Percentiles rank a stretch among this genome's conserved stretches.
phyloP scores from a whole-genome alignment of 2,113 vertebrate species.

The Progne subis region DNA sequence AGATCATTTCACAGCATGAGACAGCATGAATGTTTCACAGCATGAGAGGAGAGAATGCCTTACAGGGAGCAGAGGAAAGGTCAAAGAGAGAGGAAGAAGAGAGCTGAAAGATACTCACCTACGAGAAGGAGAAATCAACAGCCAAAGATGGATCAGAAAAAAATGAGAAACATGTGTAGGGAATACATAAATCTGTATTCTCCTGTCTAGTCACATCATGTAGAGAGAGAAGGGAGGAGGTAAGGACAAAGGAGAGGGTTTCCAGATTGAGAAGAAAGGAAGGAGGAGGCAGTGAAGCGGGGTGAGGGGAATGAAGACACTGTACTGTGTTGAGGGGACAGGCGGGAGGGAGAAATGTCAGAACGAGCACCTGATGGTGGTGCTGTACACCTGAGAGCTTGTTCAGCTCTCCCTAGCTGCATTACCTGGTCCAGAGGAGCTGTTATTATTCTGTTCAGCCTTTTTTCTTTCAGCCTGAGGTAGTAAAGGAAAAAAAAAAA shows the following conservation, averaged over 20 bases:
- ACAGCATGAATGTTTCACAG: slow-evolving; percentile 27
- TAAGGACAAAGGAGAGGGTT: slow-evolving; percentile 19
- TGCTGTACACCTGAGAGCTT: slow-evolving; percentile 11
- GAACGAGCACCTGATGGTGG: neutral
- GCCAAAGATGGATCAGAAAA: neutral
- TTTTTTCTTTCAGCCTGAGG: neutral
- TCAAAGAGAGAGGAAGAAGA: slow-evolving; percentile 27
- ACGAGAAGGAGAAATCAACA: neutral
- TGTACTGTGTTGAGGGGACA: neutral
- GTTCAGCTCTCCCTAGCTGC: neutral
- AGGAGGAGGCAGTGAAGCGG: slow-evolving; percentile 6
- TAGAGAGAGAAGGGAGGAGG: neutral
- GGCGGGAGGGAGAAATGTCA: neutral
- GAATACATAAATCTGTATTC: slow-evolving; percentile 8
- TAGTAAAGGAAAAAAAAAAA: neutral
- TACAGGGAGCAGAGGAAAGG: slow-evolving; percentile 22
- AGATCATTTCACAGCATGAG: slow-evolving; percentile 37
- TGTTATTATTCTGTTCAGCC: neutral
- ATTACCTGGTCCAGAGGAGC: neutral
- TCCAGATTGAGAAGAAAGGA: neutral
- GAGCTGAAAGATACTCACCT: slow-evolving; percentile 40
- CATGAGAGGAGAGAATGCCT: neutral
- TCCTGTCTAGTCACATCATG: slow-evolving; percentile 16
- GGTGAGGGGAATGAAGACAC: neutral
- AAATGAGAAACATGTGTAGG: neutral